Conservation (phyloP, 2,113 vertebrate genomes). For the Blennius ocellaris region DNA sequence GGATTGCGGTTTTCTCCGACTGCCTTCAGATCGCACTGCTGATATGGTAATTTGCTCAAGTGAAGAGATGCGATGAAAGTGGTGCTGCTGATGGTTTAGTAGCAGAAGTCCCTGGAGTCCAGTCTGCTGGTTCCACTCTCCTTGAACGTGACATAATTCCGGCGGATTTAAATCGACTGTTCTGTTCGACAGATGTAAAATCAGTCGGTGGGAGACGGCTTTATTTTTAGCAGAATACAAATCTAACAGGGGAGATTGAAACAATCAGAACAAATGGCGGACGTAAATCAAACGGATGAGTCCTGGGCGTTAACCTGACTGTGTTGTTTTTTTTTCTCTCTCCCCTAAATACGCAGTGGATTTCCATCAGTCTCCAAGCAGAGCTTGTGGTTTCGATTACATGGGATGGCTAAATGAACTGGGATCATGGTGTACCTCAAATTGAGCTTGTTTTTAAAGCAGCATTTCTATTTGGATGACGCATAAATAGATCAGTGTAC, state of each 20-base stretch:
- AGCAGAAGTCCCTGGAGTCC: conserved; percentile 59
- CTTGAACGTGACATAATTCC: conserved; percentile 28
- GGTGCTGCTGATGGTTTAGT: conserved; percentile 63
- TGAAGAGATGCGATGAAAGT: conserved; percentile 75
- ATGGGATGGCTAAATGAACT: conserved; percentile 49
- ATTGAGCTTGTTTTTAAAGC: conserved; percentile 34
- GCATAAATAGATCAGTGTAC: conserved; percentile 71
- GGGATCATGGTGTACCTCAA: conserved; percentile 47
- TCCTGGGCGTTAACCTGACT: not conserved
- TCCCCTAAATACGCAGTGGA: conserved; percentile 26
- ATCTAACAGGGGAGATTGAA: no score
- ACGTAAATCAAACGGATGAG: conserved; percentile 30
- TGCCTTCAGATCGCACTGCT: conserved; percentile 70
- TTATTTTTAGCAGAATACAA: conserved; percentile 1
- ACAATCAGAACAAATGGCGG: conserved; percentile 21
- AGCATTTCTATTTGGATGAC: conserved; percentile 57
- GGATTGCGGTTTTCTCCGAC: conserved; percentile 67
- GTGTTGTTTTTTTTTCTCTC: not conserved
- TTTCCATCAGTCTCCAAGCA: conserved; percentile 40
- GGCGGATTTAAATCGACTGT: conserved; percentile 20
- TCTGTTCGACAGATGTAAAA: conserved; percentile 20
- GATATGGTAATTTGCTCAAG: conserved; percentile 76
- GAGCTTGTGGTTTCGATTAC: conserved; percentile 47
- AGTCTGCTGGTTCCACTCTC: conserved; percentile 42
- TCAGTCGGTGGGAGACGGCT: conserved; percentile 6